A percentile compares a stretch with the other conserved stretches of the same genome.
Evolutionary conservation across 2,888 invertebrate species (phyloP).

Genomic region (Rhimphoctona megacephalus): DNA sequence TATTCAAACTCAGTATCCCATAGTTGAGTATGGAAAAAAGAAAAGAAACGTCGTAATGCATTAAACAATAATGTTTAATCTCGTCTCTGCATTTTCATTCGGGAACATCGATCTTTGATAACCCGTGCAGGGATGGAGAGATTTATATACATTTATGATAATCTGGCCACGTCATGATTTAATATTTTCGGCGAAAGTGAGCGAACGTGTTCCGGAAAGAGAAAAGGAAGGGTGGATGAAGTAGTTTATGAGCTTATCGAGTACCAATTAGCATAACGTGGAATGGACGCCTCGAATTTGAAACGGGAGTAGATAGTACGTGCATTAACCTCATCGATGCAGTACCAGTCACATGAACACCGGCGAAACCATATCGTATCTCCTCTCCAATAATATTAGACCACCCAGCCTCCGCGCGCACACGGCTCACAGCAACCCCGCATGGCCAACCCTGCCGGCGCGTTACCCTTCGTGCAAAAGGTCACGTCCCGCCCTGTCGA

Average conservation of each 20-base stretch:
- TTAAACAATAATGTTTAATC: constrained; percentile 18
- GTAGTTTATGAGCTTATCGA: constrained; percentile 55
- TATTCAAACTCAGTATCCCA: constrained; percentile 46
- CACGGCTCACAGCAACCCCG: constrained; percentile 53
- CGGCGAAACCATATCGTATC: constrained; percentile 56
- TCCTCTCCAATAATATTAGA: constrained; percentile 70
- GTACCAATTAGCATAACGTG: constrained; percentile 52
- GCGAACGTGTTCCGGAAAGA: not conserved
- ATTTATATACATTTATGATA: not conserved
- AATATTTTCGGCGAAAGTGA: constrained; percentile 44
- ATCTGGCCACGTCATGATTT: constrained; percentile 2
- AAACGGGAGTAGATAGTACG: constrained; percentile 63
- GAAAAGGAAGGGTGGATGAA: constrained; percentile 11
- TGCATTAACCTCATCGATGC: constrained; percentile 67
- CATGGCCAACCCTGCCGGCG: constrained; percentile 65
- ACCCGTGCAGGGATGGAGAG: not conserved
- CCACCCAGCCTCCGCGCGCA: constrained; percentile 70
- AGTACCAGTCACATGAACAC: constrained; percentile 41
- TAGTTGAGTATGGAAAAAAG: not conserved
- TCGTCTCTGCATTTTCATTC: not conserved
- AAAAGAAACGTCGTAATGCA: constrained; percentile 10
- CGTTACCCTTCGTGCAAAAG: constrained; percentile 84
- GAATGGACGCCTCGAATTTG: constrained; percentile 47
- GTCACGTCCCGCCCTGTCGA: constrained; percentile 83
- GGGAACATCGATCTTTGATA: not conserved